phyloP scores from a whole-genome alignment of 2,797 vertebrate genomes.

The Hypotaenidia okinawae region DNA sequence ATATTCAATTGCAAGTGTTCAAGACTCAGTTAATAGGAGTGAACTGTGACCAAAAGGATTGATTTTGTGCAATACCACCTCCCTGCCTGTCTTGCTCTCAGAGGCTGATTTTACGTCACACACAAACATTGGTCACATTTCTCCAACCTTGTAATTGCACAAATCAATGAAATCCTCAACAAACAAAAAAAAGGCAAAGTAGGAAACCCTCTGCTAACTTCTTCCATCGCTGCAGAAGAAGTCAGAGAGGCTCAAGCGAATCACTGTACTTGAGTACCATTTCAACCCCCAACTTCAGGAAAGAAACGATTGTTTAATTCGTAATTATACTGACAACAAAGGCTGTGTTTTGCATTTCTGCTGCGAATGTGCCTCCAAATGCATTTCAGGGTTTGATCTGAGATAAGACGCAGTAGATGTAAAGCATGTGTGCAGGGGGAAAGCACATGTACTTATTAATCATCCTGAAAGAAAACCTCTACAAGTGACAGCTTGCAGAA shows the following conservation, averaged over 20 bases:
- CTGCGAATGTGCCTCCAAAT: neutral
- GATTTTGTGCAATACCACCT: neutral
- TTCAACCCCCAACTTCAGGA: neutral
- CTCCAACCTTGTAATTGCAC: neutral
- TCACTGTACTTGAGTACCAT: neutral
- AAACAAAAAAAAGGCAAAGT: neutral
- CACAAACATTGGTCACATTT: neutral
- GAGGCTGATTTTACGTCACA: neutral
- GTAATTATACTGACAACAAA: neutral
- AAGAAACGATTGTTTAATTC: neutral
- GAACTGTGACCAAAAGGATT: neutral
- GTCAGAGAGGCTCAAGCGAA: neutral
- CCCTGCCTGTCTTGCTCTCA: neutral
- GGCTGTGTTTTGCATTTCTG: neutral
- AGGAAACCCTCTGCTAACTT: neutral
- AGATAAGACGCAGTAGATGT: neutral
- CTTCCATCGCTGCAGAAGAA: neutral
- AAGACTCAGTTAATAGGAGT: neutral
- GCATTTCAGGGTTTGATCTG: neutral
- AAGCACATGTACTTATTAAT: neutral
- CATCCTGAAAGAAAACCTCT: slow-evolving; percentile 4
- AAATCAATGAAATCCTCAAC: slow-evolving; percentile 3
- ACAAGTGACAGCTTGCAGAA: neutral
- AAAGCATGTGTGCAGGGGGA: neutral
- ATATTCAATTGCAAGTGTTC: neutral